Base-by-base conservation (phyloP, 2,888 invertebrate genomes). In the Laothoe populi region DNA sequence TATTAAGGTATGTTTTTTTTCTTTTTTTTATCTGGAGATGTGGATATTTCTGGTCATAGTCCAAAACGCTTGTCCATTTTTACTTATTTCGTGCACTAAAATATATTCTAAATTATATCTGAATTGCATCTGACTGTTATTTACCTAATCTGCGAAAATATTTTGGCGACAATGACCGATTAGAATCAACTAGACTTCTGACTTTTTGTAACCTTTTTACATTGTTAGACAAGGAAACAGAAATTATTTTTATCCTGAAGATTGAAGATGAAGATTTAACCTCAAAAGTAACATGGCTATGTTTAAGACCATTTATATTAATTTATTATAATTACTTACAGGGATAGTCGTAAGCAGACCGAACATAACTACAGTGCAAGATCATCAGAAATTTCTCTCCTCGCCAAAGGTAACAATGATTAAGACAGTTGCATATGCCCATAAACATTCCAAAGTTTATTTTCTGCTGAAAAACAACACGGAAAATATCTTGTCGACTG, bases 1-100 rank as follows among this genome's bases (percentile, higher is more conserved):
- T 48, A 64, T 59, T 59, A 31, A 40, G 60, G 60, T 60, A 60
- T 60, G 60, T 60, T 60, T 60, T 24, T 58, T 48, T 26, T 40
- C 35, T 60, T 60, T 48, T 44, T 40, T 48, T 48, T 8, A n/a
- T 38, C 21, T 24, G 1, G 4, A 35, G 35, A 11, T 19, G 53
- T 53, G 19, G 35, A 35, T 0, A 26, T 53, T 53, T 35, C 53
- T 53, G 53, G 53, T 53, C 19, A 3, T 19, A 53, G 31, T 53
- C 35, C 53, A 31, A 16, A 8, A 5, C 23, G 24, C 13, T 23
- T 13, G 3, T 23, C 5, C 8, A 23, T 8, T 53, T 19, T 35
- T 53, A 10, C 53, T 19, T 19, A 35, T n/a, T 31, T 1, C 24
- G 19, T 19, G 11, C n/a, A 53, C 19, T 2, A 19, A 35, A 35